Evolutionary conservation across 2,888 invertebrate species (phyloP), one percentile per base, ranked within the genome.

Genomic region (Ormia ochracea): DNA sequence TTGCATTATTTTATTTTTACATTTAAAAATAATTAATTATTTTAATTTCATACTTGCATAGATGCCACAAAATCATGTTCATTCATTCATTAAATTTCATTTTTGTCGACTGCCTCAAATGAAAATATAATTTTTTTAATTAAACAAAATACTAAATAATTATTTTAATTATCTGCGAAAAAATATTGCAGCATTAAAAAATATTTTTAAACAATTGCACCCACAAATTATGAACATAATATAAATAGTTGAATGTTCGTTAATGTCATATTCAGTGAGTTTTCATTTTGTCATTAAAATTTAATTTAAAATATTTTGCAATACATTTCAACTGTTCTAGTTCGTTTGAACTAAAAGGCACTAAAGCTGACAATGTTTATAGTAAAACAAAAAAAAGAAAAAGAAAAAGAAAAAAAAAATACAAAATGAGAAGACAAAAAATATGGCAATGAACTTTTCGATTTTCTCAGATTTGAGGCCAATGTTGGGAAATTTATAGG

Each of bases 211-310:
- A 58, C 56, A 54, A 58, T 74, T 33, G 45, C 73, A 74, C 73
- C 73, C 65, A 74, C 73, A 65, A 58, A 38, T 73, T 36, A 50
- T 38, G 10, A 65, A 74, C 48, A 58, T 65, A 56, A 48, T 65
- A 74, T 56, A 56, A 61, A 45, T 68, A 76, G 75, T 54, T 76
- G 75, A 45, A 59, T 10, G 36, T 19, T 26, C 26, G 19, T n/a
- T 61, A 43, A 56, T 73, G 56, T 45, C 73, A 65, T 33, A 48
- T 54, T 65, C 43, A 3, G 19, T 72, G 23, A 43, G 17, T 41
- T 41, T 14, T 54, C 43, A 19, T 31, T 54, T 45, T 28, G 31
- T 43, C 41, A 33, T 43, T 43, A 19, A 50, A 50, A 17, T 50
- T 56, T 23, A 31, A 45, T 45, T 56, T 2, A 45, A 41, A 43